phyloP scores from a whole-genome alignment of 2,888 invertebrate species.

The Hecatera dysodea region DNA sequence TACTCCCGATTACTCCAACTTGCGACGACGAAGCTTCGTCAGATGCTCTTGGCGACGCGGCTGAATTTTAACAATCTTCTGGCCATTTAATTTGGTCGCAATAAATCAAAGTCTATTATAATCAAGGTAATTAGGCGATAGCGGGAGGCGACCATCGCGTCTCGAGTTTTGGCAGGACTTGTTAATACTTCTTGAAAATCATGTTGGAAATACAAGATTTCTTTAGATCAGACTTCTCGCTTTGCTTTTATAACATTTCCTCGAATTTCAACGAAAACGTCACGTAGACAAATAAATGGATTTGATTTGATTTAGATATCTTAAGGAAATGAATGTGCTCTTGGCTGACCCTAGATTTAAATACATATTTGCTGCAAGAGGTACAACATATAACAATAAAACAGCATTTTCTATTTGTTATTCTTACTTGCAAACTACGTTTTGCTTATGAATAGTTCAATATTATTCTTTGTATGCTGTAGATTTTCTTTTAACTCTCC shows the following conservation, averaged over 20 bases:
- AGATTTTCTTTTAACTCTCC: not conserved
- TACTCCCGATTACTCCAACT: constrained; percentile 56
- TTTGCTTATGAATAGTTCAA: not conserved
- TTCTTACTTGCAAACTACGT: too few relatives aligned
- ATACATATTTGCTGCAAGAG: not conserved
- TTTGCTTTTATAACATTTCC: not conserved
- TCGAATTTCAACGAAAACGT: not conserved
- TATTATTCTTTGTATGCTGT: not conserved
- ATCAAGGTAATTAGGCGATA: constrained; percentile 39
- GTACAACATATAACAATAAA: not conserved
- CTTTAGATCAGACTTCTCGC: not conserved
- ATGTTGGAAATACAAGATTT: not conserved
- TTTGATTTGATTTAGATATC: too few relatives aligned
- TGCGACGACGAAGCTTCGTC: constrained; percentile 59
- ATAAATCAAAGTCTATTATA: constrained; percentile 48
- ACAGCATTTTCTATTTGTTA: constrained; percentile 2
- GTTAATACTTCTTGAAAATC: not conserved
- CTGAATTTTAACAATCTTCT: constrained; percentile 48
- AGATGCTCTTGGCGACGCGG: constrained; percentile 44
- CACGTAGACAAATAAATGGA: too few relatives aligned
- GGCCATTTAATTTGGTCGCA: constrained; percentile 48
- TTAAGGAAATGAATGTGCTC: constrained; percentile 1
- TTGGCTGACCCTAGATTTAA: constrained; percentile 1
- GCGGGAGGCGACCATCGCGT: not conserved
- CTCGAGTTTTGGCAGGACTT: not conserved